phyloP scores from a whole-genome alignment of 1,140 invertebrate genomes.

The Arion vulgaris region DNA sequence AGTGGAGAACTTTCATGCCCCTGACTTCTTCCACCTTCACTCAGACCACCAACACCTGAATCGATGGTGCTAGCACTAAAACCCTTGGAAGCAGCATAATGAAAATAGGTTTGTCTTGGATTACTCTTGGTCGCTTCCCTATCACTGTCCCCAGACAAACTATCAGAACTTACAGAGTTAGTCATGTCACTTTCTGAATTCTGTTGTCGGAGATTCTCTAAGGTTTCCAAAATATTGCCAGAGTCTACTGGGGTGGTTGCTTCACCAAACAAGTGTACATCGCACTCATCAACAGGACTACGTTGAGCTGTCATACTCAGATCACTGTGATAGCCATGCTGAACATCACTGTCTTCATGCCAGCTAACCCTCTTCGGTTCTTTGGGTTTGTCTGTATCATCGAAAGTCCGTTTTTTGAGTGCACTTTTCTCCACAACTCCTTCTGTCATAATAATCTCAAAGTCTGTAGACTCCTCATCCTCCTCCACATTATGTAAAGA shows the following conservation, averaged over 20 bases:
- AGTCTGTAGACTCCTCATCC: slow-evolving; percentile 17
- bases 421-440: slow-evolving; percentile 40
- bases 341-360: slow-evolving; percentile 50
- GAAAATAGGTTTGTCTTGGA: slow-evolving; percentile 46
- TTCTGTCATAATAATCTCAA: slow-evolving; percentile 30
- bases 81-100: slow-evolving; percentile 50
- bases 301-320: slow-evolving; percentile 45
- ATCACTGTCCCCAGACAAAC: slow-evolving; percentile 39
- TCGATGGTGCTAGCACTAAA: slow-evolving; percentile 52
- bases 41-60: slow-evolving; percentile 57
- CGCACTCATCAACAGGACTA: slow-evolving; percentile 48
- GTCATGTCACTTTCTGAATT: slow-evolving; percentile 51
- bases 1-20: slow-evolving; percentile 52
- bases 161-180: slow-evolving; percentile 44
- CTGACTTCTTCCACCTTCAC: slow-evolving; percentile 28
- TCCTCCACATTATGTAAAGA: slow-evolving; percentile 24
- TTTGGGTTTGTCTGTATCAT: slow-evolving; percentile 33
- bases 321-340: slow-evolving; percentile 49
- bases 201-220: slow-evolving; percentile 46
- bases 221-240: slow-evolving; percentile 52
- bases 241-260: slow-evolving; percentile 42
- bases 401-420: slow-evolving; percentile 23
- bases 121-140: slow-evolving; percentile 40
- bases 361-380: slow-evolving; percentile 58
- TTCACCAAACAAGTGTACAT: slow-evolving; percentile 43